Evolutionary conservation across 2,113 vertebrate genomes (phyloP), one percentile per base, ranked within the genome.

Genomic region (Ameiurus melas): DNA sequence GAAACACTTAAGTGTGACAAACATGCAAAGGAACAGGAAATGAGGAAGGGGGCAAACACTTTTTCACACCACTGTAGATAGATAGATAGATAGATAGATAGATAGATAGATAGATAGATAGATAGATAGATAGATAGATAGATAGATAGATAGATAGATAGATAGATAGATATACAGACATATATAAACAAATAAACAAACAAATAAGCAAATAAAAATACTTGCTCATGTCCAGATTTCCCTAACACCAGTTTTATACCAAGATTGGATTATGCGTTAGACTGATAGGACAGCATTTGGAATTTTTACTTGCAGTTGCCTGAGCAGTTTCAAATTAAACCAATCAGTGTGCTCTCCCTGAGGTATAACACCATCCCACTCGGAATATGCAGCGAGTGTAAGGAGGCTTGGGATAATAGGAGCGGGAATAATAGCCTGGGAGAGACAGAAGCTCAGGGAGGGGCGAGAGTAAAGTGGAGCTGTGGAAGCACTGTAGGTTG

Each of bases 381-480:
- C 75, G 8, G 85, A 79, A 86, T 79, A 66, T 53, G 43, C 60
- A 66, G 75, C 10, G 55, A 27, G 53, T 60, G 53, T 53, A 36
- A 68, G 62, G n/a, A 87, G 47, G 60, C 30, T 80, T 68, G 85
- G 77, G 33, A 83, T 85, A 80, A 87, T 53, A n/a, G 77, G 80
- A 62, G 33, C 2, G 13, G 47, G 43, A 83, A 75, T 83, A 83
- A 83, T 73, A 83, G 86, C 33, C 68, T 83, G 43, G 73, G 81
- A 43, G 81, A 84, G 75, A 51, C 77, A 88, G 84, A 89, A 88
- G 84, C 86, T 55, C 88, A 90, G 71, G 79, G 85, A 89, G 92
- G 83, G 85, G 66, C 85, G 55, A 19, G 64, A 89, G 90, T 93
- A 92, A 93, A 92, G 90, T 89, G 88, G 85, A 79, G 87, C 88